These are phyloP conservation scores for Stegostoma tigrinum DNA, from an alignment of 2,113 vertebrate genomes.

Conservation along the genomic window DNA sequence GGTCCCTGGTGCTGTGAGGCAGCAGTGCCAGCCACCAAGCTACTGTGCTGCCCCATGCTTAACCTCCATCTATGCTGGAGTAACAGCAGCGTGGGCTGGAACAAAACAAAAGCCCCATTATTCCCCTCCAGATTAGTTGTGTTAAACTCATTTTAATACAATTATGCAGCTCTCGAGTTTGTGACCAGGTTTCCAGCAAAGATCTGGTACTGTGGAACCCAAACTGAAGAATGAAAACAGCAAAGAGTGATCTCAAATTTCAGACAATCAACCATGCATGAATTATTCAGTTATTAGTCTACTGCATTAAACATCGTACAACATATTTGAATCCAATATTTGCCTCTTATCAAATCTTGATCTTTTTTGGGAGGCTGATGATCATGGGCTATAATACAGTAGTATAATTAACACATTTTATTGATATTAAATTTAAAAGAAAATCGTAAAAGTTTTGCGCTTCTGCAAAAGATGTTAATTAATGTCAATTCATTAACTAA, in stretches of 20 bases:
- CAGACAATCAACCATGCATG: neutral
- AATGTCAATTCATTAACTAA: neutral
- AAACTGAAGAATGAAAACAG: neutral
- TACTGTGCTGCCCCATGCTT: no score
- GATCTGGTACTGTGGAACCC: neutral
- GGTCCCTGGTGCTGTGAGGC: no score
- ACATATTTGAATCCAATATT: no score
- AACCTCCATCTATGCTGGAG: no score
- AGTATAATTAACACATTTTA: neutral
- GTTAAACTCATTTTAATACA: neutral
- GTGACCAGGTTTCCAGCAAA: neutral
- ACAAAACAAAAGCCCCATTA: no score
- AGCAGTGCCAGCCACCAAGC: no score
- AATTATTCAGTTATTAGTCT: slow-evolving; percentile 21
- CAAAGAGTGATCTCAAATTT: neutral
- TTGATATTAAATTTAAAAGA: neutral
- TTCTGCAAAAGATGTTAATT: neutral
- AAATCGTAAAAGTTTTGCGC: neutral
- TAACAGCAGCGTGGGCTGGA: no score
- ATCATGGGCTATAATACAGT: neutral
- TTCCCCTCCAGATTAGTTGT: neutral
- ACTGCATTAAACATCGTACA: neutral
- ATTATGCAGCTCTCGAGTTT: neutral
- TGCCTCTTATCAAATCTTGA: neutral
- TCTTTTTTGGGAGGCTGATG: neutral